Conservation (phyloP, 2,113 vertebrate genomes). For the Mionectes macconnelli region DNA sequence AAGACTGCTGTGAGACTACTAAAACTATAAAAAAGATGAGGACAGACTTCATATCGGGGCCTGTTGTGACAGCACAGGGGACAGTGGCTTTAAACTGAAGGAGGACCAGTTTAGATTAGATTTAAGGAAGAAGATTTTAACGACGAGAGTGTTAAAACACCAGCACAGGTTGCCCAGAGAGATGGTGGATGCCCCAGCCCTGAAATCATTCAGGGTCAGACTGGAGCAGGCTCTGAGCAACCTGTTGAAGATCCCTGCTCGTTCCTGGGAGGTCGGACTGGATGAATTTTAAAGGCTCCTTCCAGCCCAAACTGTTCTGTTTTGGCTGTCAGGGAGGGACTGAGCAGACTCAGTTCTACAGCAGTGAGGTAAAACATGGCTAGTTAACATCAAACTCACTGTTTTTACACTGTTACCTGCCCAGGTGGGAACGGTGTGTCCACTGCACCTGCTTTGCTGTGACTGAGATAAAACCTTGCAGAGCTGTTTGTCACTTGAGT, state of each 20-base stretch:
- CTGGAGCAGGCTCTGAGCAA: background rate
- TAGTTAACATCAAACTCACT: fast-evolving
- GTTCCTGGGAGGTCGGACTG: background rate
- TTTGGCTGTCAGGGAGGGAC: background rate
- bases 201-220: background rate
- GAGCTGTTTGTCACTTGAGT: background rate
- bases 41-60: background rate
- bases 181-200: background rate
- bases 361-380: background rate
- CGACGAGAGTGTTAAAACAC: background rate
- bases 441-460: background rate
- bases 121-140: background rate
- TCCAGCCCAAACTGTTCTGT: background rate
- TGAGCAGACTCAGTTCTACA: background rate
- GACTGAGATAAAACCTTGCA: fast-evolving
- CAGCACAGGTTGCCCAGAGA: background rate
- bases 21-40: fast-evolving
- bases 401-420: fast-evolving
- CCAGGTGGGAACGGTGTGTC: fast-evolving
- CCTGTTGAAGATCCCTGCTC: background rate
- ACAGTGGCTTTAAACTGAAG: background rate
- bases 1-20: background rate
- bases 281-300: background rate
- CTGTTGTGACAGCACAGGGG: background rate
- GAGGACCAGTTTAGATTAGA: background rate